Conservation (phyloP, 2,113 vertebrate species). For the Cochlearius cochlearius region DNA sequence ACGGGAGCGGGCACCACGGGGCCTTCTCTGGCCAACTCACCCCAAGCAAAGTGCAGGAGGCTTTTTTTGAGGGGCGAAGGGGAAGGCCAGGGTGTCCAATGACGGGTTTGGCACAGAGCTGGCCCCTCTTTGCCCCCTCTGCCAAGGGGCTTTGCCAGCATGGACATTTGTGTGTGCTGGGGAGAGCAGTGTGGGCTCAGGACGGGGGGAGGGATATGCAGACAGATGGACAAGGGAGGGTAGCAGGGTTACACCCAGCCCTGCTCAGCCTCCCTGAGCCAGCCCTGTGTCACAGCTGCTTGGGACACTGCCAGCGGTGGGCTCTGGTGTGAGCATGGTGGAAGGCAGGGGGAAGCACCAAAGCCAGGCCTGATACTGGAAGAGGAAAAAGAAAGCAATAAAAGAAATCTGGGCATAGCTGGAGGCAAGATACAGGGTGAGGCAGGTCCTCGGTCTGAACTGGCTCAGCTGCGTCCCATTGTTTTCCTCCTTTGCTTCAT, state of each 20-base stretch:
- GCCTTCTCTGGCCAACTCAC: not conserved
- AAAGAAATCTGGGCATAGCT: not conserved
- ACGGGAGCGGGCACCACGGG: rapidly evolving
- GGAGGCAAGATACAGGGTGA: not conserved
- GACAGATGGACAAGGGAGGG: slow-evolving; percentile 49
- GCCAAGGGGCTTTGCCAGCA: slow-evolving; percentile 43
- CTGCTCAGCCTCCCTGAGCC: not conserved
- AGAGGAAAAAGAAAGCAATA: not conserved
- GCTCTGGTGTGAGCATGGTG: not conserved
- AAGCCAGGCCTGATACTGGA: not conserved
- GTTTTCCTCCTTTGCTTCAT: not conserved
- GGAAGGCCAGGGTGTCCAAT: not conserved
- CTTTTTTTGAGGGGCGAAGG: not conserved
- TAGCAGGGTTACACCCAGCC: not conserved
- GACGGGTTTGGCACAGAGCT: not conserved
- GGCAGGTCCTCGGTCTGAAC: not conserved
- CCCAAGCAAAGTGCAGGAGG: not conserved
- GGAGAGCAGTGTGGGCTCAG: not conserved
- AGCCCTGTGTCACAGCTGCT: slow-evolving; percentile 31
- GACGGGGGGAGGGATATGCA: not conserved
- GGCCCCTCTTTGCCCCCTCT: slow-evolving; percentile 10
- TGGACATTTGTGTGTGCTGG: not conserved
- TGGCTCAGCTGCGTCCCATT: not conserved
- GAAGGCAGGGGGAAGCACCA: not conserved
- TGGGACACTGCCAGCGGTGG: slow-evolving; percentile 24